Percentiles rank a stretch among this genome's conserved stretches.
Conservation (phyloP, 2,797 vertebrate species). For the Dipus sagitta region DNA sequence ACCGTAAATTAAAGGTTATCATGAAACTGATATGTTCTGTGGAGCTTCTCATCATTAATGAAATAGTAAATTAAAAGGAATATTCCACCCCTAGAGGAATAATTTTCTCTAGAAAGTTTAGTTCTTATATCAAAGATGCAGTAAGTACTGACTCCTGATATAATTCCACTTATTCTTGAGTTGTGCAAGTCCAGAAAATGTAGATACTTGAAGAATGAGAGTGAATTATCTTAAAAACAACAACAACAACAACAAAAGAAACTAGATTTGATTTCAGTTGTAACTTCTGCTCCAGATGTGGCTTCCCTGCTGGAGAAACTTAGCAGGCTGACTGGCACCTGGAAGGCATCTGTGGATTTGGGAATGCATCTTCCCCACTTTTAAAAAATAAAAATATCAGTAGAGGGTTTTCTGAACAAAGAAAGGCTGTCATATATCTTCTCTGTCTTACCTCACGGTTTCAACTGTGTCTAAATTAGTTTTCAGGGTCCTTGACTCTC, state of each 20-base stretch:
- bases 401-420: background rate
- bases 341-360: background rate
- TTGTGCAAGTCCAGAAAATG: background rate
- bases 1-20: conserved; percentile 24
- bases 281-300: background rate
- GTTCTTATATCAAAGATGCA: background rate
- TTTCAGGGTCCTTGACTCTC: background rate
- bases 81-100: background rate
- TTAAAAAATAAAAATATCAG: background rate
- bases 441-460: background rate
- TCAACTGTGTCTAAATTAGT: background rate
- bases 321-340: background rate
- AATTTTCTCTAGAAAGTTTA: background rate
- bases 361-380: background rate
- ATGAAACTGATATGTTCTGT: background rate
- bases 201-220: background rate
- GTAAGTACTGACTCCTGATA: background rate
- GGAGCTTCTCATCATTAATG: background rate
- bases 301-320: background rate
- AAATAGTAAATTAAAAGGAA: conserved; percentile 34
- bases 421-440: background rate
- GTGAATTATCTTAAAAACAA: background rate
- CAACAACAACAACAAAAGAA: too few species aligned
- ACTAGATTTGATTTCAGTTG: background rate
- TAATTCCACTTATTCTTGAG: background rate